Conservation (phyloP, 1,140 invertebrate genomes). For the Protaetia brevitarsis region DNA sequence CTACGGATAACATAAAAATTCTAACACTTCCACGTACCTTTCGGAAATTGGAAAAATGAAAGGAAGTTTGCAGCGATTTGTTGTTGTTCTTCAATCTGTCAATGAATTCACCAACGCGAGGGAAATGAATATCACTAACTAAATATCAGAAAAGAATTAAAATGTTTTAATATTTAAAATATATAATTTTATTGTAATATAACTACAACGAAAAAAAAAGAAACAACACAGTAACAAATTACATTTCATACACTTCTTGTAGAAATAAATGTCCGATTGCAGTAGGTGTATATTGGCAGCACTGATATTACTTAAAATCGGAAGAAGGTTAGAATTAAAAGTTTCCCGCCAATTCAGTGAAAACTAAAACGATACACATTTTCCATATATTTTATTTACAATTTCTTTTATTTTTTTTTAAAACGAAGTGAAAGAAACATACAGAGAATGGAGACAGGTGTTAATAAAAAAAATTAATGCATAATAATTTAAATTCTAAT, state of each 20-base stretch:
- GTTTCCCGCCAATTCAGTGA: slow-evolving; percentile 22
- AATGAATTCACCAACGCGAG: not conserved
- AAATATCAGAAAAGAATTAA: not conserved
- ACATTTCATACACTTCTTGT: no score
- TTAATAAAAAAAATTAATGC: not conserved
- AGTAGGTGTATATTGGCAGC: no score
- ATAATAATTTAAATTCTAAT: not conserved
- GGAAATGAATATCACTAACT: not conserved
- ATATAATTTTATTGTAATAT: not conserved
- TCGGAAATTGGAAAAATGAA: slow-evolving; percentile 6
- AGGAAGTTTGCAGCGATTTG: not conserved
- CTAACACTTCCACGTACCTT: not conserved
- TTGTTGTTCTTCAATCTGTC: not conserved
- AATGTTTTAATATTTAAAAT: not conserved
- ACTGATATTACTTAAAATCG: no score
- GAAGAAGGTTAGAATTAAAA: slow-evolving; percentile 38
- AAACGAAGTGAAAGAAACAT: not conserved
- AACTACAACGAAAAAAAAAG: not conserved
- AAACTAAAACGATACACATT: not conserved
- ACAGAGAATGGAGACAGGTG: not conserved
- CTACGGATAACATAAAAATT: not conserved
- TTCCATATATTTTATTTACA: not conserved
- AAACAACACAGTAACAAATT: no score
- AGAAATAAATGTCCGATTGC: no score
- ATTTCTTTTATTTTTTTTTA: slow-evolving; percentile 9